Conservation (phyloP, 2,113 vertebrate species). For the Ciconia boyciana region DNA sequence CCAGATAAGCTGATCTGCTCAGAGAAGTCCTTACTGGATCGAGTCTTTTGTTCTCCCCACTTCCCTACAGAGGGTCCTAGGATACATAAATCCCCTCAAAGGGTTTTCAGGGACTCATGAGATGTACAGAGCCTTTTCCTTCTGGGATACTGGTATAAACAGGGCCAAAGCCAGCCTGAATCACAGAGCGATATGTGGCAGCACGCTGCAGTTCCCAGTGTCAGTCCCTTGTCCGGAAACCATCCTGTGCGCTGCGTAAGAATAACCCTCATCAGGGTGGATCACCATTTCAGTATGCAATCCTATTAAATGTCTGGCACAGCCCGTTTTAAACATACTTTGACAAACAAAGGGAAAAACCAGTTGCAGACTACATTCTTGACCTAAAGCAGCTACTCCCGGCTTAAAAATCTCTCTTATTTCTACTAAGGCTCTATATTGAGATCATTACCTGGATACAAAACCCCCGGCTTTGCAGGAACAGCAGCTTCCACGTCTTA, state of each 20-base stretch:
- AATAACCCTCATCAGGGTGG: too few relatives aligned
- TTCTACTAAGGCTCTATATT: neutral
- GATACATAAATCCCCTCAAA: neutral
- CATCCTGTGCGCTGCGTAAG: neutral
- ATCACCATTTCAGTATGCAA: neutral
- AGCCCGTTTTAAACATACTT: neutral
- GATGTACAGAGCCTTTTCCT: neutral
- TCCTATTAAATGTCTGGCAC: neutral
- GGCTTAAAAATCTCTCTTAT: neutral
- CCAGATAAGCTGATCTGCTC: neutral
- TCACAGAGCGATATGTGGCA: rapidly evolving
- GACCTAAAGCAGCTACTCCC: neutral
- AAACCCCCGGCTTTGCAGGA: neutral
- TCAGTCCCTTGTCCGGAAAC: too few relatives aligned
- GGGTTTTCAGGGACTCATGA: neutral
- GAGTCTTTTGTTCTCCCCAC: neutral
- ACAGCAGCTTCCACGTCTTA: neutral
- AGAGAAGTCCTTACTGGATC: neutral
- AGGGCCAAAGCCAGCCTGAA: neutral
- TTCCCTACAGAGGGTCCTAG: neutral
- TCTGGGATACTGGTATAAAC: neutral
- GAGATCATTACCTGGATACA: neutral
- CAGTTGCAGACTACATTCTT: neutral
- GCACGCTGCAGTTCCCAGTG: too few relatives aligned
- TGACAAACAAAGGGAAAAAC: neutral